Base-by-base conservation (phyloP, 2,888 invertebrate genomes). In the Molanna angustata region DNA sequence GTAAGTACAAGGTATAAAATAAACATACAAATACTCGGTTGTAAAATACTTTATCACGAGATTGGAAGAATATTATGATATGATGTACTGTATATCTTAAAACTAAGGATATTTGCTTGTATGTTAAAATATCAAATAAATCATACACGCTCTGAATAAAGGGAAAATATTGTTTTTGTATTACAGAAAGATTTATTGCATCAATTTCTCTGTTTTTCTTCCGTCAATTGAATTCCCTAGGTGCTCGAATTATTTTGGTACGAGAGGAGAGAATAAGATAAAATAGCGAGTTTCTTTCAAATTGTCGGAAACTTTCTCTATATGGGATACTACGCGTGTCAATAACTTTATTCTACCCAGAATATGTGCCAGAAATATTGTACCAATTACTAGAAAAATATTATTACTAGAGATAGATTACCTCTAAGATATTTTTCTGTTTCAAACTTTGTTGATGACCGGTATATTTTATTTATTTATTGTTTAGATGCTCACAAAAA, bases 201-300 rank as follows among this genome's bases (percentile, higher is more conserved):
- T 46, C 46, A 19, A 46, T 18, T 46, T 33, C 11, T 46, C 46
- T 46, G 35, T 46, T 46, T 46, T 35, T n/a, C n/a, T 46, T 46
- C 35, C 19, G 32, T 32, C 32, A 32, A 13, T 31, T 19, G 33
- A 20, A 35, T 19, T 46, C 46, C 32, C 46, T 33, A 46, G 46
- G 46, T 31, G 32, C 20, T 19, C 20, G 46, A 46, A 46, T 46
- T 46, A 46, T 46, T 46, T 46, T 46, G 35, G 46, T 46, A 35
- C 35, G 35, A n/a, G n/a, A n/a, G n/a, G n/a, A n/a, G n/a, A n/a
- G n/a, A n/a, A n/a, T n/a, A 35, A 35, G 46, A 46, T 46, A 46
- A 46, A 35, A 46, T 46, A 19, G 35, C 33, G 35, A 46, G 35
- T 47, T 47, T 47, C 18, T n/a, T n/a, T n/a, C n/a, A n/a, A n/a